Evolutionary conservation across 2,113 vertebrate genomes (phyloP), one percentile per base, ranked within the genome.

Genomic region (Sinosuthora webbiana): DNA sequence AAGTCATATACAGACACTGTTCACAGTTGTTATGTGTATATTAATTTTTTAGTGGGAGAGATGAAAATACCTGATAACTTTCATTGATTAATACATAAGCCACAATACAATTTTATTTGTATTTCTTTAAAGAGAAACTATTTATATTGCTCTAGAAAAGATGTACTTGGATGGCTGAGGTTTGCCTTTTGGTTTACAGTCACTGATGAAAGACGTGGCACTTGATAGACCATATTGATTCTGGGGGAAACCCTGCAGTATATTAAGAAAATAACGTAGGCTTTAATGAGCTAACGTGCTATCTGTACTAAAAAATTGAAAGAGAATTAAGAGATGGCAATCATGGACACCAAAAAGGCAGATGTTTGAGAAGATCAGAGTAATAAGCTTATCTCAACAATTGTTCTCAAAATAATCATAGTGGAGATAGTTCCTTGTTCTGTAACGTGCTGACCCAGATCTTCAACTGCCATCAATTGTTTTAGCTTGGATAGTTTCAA

Each of bases 221-320:
- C 84, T 87, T 84, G 87, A 83, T 53, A 96, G 81, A 57, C 60
- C 55, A 13, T 91, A 95, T 84, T 90, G 91, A 97, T 95, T 90
- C 80, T 53, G 67, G 42, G 60, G 87, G 87, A 92, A 95, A 65
- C 59, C 50, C 53, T 70, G 70, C 88, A 97, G 83, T 96, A 97
- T 92, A 92, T 90, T 87, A 93, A 92, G 78, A 93, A 97, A 97
- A 95, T 95, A 96, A 93, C 90, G 91, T 37, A 50, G 75, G 57
- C 74, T 89, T 96, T 97, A 94, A 87, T 94, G 89, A 97, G 82
- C 82, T 96, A 96, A 86, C 2, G 7, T 96, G 96, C 76, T 96
- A 94, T 96, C 95, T 94, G 95, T 96, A 96, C 65, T 96, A 89
- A 98, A 97, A 97, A 96, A 94, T 83, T 94, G 86, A 63, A 97